A percentile compares a stretch with the other conserved stretches of the same genome.
These are phyloP conservation scores for Bettongia penicillata DNA, from an alignment of 2,113 vertebrate genomes.

Conservation along the genomic window DNA sequence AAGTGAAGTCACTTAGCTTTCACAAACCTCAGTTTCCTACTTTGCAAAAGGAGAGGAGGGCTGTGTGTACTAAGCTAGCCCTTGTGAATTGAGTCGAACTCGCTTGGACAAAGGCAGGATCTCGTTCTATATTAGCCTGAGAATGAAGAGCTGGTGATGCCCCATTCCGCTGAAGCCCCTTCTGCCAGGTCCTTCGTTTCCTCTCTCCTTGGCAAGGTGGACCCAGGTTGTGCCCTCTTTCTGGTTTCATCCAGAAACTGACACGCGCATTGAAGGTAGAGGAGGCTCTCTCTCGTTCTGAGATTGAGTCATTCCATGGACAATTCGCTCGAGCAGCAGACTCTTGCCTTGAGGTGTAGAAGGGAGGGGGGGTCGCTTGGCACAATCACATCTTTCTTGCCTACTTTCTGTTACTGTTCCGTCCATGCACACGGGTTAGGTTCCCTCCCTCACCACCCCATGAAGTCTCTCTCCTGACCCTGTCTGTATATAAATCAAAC, in stretches of 20 bases:
- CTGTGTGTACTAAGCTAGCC: not conserved
- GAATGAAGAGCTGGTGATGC: not conserved
- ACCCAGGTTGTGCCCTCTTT: not conserved
- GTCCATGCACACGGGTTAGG: constrained; percentile 46
- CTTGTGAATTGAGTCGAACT: not conserved
- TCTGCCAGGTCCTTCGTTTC: not conserved
- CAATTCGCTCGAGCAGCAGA: not conserved
- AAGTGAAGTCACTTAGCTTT: not conserved
- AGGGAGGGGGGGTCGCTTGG: not conserved
- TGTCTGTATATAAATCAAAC: constrained; percentile 83
- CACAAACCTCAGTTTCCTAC: not conserved
- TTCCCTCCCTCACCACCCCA: constrained; percentile 29
- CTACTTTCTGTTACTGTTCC: not conserved
- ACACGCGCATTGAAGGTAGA: not conserved
- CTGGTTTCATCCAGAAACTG: not conserved
- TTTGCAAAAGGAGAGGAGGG: not conserved
- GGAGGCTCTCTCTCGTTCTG: not conserved
- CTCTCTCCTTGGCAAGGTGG: not conserved
- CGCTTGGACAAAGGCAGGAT: not conserved
- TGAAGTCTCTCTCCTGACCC: constrained; percentile 54
- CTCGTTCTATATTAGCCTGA: not conserved
- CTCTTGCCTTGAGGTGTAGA: fast-evolving
- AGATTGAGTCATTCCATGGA: not conserved
- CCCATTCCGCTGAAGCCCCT: not conserved
- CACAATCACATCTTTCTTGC: not conserved